Evolutionary conservation across 2,113 vertebrate species (phyloP), one percentile per base, ranked within the genome.

Genomic region (Varanus komodoensis): DNA sequence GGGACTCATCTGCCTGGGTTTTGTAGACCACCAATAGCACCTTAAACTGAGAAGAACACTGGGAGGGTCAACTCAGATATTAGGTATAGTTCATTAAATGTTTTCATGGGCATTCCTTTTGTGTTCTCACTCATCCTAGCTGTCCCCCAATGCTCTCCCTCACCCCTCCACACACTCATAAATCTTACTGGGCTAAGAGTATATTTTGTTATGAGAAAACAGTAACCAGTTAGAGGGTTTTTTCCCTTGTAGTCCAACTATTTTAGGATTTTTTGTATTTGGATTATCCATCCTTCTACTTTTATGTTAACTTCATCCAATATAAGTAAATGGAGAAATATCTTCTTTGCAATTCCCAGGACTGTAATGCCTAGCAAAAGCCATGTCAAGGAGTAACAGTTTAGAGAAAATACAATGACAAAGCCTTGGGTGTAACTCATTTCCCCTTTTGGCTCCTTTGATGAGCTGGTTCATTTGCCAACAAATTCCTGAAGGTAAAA

Each of bases 391-490:
- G 78, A 93, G 86, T 86, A 94, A 82, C 82, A 91, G 79, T 90
- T 94, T 88, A 4, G 29, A 87, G 69, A 89, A 94, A 85, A 29
- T 23, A 73, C 32, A 75, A 75, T 92, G 91, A 92, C 75, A 94
- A 32, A 94, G 91, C 77, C n/a, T 92, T 91, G 88, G 92, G 50
- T 44, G 8, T 32, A 3, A 75, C 32, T 48, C 32, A 50, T 91
- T 95, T 95, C 87, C 74, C 61, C 32, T 90, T 92, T 93, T 79
- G 88, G 52, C 75, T 80, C 90, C 52, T 52, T 92, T 74, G 91
- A 96, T 90, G 57, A 93, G 95, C 94, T 29, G 93, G 85, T 80
- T 96, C 91, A 95, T 97, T 96, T 96, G 71, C 84, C 95, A 92
- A 32, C 94, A 82, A 96, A 84, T 93, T 88, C 90, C 2, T 92